These are phyloP conservation scores for Frankliniella intonsa DNA, from an alignment of 2,888 invertebrate species.

Conservation along the genomic window DNA sequence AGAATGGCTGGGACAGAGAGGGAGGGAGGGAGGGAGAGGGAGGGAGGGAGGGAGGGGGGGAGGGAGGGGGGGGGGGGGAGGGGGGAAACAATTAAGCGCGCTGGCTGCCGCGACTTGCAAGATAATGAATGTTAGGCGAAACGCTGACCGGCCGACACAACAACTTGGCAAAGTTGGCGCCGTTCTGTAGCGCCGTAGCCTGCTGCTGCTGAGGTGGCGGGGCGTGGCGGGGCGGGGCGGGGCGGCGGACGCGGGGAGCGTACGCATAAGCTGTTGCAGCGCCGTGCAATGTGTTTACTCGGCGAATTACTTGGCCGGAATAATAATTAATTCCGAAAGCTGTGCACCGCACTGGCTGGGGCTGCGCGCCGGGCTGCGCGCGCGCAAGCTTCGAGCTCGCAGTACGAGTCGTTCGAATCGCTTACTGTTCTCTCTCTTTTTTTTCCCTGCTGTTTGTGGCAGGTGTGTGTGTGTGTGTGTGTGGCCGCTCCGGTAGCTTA, in stretches of 20 bases:
- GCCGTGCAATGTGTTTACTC: neutral
- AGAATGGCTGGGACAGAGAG: neutral
- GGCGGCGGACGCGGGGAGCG: no score
- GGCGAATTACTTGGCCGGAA: conserved; percentile 1
- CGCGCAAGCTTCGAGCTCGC: neutral
- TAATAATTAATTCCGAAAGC: neutral
- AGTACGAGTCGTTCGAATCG: neutral
- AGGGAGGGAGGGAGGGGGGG: neutral
- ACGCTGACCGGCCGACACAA: conserved; percentile 11
- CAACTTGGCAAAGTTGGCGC: neutral
- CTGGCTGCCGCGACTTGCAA: neutral
- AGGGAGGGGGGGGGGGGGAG: neutral
- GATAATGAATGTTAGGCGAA: conserved; percentile 7
- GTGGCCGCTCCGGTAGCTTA: neutral
- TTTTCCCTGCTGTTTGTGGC: neutral
- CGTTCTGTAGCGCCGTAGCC: neutral
- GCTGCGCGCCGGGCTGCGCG: neutral
- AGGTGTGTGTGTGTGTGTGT: neutral
- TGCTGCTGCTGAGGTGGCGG: no score
- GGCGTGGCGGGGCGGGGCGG: no score
- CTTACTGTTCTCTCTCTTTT: no score
- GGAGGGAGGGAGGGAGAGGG: no score
- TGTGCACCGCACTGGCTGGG: neutral
- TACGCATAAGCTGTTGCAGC: neutral
- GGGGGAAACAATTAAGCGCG: neutral